Percentiles rank a stretch among this genome's conserved stretches.
phyloP scores from a whole-genome alignment of 2,888 invertebrate genomes.

The Blastobasis lacticolella region DNA sequence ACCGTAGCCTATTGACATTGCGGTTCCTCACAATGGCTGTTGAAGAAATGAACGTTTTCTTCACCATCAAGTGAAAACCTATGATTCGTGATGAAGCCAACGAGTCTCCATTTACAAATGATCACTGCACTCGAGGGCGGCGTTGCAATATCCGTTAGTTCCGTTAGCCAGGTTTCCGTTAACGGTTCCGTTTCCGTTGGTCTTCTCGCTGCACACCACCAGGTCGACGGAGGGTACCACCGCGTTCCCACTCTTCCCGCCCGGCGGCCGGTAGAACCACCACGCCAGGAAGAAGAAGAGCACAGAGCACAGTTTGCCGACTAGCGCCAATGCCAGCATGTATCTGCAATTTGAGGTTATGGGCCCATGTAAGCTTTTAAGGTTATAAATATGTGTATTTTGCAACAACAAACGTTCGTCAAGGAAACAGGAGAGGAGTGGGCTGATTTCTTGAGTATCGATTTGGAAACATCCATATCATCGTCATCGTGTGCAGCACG shows the following conservation, averaged over 20 bases:
- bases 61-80: no score
- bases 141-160: slow-evolving; percentile 58
- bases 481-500: no score
- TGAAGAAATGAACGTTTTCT: no score
- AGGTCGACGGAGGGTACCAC: slow-evolving; percentile 51
- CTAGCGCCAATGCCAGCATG: slow-evolving; percentile 81
- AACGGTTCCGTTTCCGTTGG: slow-evolving; percentile 32
- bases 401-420: no score
- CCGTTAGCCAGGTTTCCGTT: slow-evolving; percentile 25
- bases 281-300: slow-evolving; percentile 84
- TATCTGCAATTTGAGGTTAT: slow-evolving; percentile 60
- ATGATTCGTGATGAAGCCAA: no score
- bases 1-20: no score
- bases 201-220: slow-evolving; percentile 41
- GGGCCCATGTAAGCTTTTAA: background rate
- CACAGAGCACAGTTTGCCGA: slow-evolving; percentile 80
- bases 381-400: no score
- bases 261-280: slow-evolving; percentile 83
- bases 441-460: no score
- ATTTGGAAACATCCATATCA: no score
- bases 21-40: no score
- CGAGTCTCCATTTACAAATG: slow-evolving; percentile 41
- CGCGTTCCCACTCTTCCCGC: slow-evolving; percentile 45
- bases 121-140: slow-evolving; percentile 59
- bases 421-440: no score